Base-by-base conservation (phyloP, 2,113 vertebrate species). In the Marmota flaviventris region DNA sequence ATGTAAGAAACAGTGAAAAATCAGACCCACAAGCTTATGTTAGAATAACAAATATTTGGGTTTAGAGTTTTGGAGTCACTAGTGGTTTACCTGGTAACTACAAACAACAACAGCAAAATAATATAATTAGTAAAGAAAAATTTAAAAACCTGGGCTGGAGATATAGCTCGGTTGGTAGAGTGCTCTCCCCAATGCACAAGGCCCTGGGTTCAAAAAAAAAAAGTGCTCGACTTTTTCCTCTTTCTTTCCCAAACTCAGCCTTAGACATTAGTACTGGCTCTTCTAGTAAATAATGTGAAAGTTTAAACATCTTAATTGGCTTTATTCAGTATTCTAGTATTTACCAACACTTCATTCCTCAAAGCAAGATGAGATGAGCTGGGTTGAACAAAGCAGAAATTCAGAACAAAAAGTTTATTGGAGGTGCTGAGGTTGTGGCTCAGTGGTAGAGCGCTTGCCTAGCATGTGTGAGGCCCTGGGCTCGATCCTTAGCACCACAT, bases 31-130 rank as follows among this genome's bases (percentile, higher is more conserved):
- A 5, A 69, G 37, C 39, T 9, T 78, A 39, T n/a, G 81, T 73
- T 73, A 89, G 75, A 89, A 81, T 58, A 76, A 82, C 25, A 85
- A 56, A 77, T 63, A n/a, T 27, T 76, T 84, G n/a, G 27, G 18
- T 82, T 90, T 63, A 81, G 78, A 79, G 27, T 72, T 84, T 69
- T 85, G 48, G 53, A 81, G 45, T 90, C 89, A 78, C 37, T 39
- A 13, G 48, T 82, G 51, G 16, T 72, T 70, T 91, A 78, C 4
- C 10, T 78, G 39, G 42, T 72, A 89, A 85, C 29, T 56, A 10
- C 22, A 20, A 70, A 17, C 58, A 29, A 32, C 56, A 27, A 34
- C 17, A 48, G 27, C 34, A 29, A 58, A 61, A 17, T 29, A 27
- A 63, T 58, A 37, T 37, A 37, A 63, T 45, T 75, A 39, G 22